phyloP scores from a whole-genome alignment of 2,113 vertebrate species.

The Fulica atra region DNA sequence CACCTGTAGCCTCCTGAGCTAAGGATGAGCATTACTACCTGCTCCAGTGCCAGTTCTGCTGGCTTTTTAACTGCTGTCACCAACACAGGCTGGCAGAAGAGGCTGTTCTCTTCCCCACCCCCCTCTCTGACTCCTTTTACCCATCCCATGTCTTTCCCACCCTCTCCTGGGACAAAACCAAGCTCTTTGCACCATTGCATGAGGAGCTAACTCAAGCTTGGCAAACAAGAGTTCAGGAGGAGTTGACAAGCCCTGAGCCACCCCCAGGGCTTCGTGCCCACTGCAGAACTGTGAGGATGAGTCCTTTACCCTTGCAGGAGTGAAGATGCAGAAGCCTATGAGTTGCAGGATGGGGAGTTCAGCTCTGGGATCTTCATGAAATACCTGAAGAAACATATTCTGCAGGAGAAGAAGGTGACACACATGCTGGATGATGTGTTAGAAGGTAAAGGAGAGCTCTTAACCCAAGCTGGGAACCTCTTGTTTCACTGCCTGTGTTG shows the following conservation, averaged over 20 bases:
- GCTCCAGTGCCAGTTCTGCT: not conserved
- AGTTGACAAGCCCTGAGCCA: not conserved
- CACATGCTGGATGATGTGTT: slow-evolving; percentile 86
- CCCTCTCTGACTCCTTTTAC: not conserved
- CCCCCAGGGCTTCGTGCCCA: not conserved
- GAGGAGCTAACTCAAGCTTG: not conserved
- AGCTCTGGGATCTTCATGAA: slow-evolving; percentile 90
- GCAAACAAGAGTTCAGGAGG: not conserved
- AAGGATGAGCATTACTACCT: not conserved
- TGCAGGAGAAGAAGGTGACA: slow-evolving; percentile 82
- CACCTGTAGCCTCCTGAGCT: not conserved
- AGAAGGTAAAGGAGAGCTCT: slow-evolving; percentile 74
- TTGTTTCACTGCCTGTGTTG: not conserved
- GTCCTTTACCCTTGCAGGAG: slow-evolving; percentile 70
- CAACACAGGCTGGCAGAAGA: not conserved
- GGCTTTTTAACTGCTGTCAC: not conserved
- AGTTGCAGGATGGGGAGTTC: slow-evolving; percentile 85
- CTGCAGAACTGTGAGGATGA: not conserved
- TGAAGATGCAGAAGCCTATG: slow-evolving; percentile 87
- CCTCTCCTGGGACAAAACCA: not conserved
- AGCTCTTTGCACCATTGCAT: not conserved
- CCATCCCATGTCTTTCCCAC: not conserved
- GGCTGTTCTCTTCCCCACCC: not conserved
- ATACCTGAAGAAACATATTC: slow-evolving; percentile 86
- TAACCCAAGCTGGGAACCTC: not conserved